Conservation (phyloP, 1,140 invertebrate species). For the Frieseomelitta varia region DNA sequence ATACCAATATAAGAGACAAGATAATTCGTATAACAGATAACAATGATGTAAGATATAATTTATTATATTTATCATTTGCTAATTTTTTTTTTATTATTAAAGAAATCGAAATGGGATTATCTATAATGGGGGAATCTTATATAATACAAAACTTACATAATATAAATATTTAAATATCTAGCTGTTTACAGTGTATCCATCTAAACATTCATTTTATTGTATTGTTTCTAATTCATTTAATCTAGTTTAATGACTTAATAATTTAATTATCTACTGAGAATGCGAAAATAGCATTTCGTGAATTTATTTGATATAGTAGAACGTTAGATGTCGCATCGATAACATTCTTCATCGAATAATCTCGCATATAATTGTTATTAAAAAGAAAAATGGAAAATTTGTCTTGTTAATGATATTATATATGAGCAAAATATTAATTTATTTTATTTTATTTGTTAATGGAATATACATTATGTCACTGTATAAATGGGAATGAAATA, state of each 20-base stretch:
- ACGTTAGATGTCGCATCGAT: slow-evolving; percentile 23
- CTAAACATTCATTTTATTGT: not conserved
- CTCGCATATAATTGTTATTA: no score
- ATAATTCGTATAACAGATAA: not conserved
- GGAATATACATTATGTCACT: not conserved
- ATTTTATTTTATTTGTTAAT: not conserved
- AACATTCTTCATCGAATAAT: not conserved
- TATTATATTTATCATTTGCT: not conserved
- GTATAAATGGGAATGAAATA: not conserved
- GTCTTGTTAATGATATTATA: not conserved
- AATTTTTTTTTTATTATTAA: not conserved
- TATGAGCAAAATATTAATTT: not conserved
- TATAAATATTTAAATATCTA: not conserved
- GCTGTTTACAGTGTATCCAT: not conserved
- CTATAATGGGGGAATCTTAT: not conserved
- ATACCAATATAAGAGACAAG: not conserved
- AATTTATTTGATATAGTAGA: not conserved
- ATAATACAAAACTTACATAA: not conserved
- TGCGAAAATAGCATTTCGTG: not conserved
- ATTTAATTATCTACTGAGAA: slow-evolving; percentile 15
- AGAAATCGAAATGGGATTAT: not conserved
- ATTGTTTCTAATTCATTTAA: not conserved
- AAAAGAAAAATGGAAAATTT: not conserved
- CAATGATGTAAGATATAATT: not conserved
- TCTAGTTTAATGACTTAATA: not conserved